Evolutionary conservation across 2,113 vertebrate species (phyloP).

Genomic region (Dolichallabes microphthalmus): DNA sequence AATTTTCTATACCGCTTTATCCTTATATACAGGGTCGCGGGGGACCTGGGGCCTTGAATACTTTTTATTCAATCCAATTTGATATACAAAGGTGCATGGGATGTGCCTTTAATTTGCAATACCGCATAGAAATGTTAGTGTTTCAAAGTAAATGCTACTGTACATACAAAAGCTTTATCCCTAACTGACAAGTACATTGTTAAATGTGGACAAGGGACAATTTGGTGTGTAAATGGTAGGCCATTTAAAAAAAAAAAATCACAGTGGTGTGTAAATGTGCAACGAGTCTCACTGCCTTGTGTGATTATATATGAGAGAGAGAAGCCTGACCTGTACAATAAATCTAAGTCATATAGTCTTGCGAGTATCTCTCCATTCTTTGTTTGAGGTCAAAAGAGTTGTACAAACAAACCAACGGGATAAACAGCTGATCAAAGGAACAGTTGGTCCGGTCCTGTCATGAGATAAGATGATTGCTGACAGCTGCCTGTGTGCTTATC

Average conservation of each 20-base stretch:
- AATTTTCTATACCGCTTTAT: too few species aligned
- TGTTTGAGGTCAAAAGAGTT: conserved; percentile 2
- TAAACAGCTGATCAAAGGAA: conserved; percentile 46
- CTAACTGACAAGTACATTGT: neutral
- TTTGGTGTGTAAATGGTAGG: neutral
- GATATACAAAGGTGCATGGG: neutral
- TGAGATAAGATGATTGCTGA: conserved; percentile 30
- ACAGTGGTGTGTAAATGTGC: neutral
- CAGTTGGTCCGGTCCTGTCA: conserved; percentile 33
- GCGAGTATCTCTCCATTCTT: conserved; percentile 13
- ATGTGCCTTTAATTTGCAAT: neutral
- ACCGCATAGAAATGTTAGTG: too few species aligned
- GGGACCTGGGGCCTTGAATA: too few species aligned
- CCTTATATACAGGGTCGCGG: too few species aligned
- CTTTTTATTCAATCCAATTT: too few species aligned
- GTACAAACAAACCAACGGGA: conserved; percentile 22
- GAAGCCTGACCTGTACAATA: conserved; percentile 44
- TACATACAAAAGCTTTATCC: neutral
- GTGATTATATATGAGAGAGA: conserved; percentile 44
- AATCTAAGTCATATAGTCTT: conserved; percentile 6
- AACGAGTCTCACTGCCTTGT: neutral
- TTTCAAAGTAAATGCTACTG: neutral
- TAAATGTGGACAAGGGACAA: neutral
- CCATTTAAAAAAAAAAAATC: neutral
- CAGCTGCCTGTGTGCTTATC: conserved; percentile 42